phyloP scores from a whole-genome alignment of 2,113 vertebrate species.

The Camelus dromedarius region DNA sequence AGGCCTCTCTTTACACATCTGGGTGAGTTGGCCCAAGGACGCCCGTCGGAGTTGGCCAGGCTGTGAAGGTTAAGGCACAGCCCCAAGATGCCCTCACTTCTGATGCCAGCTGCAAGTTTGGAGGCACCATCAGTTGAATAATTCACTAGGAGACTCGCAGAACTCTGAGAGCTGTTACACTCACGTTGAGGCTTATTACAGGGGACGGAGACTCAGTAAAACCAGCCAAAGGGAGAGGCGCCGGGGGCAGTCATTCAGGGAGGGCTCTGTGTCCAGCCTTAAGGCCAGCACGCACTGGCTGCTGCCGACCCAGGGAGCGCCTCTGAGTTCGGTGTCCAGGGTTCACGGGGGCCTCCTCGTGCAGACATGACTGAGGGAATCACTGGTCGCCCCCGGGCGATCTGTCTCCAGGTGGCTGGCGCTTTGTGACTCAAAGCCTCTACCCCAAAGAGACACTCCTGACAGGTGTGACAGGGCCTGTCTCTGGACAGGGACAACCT shows the following conservation, averaged over 20 bases:
- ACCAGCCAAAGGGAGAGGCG: fast-evolving
- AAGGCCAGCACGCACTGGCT: fast-evolving
- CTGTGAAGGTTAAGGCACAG: fast-evolving
- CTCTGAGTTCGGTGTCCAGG: too few relatives aligned
- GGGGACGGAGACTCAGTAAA: too few relatives aligned
- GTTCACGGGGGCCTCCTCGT: fast-evolving
- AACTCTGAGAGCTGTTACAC: fast-evolving
- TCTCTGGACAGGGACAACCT: fast-evolving
- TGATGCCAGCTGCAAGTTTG: fast-evolving
- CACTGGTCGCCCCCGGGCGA: fast-evolving
- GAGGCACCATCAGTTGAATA: fast-evolving
- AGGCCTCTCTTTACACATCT: constrained; percentile 96
- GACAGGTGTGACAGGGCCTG: neutral
- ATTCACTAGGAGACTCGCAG: neutral
- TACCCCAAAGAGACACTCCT: neutral
- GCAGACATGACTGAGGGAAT: fast-evolving
- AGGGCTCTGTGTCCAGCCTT: fast-evolving
- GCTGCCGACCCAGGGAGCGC: fast-evolving
- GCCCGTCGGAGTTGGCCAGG: fast-evolving
- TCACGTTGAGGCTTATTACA: fast-evolving
- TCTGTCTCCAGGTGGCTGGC: neutral
- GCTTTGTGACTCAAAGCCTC: neutral
- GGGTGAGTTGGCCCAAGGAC: constrained; percentile 87
- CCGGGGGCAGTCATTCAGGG: too few relatives aligned
- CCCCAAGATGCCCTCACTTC: neutral